These are phyloP conservation scores for Leptogaster cylindrica DNA, from an alignment of 2,888 invertebrate species.

Conservation along the genomic window DNA sequence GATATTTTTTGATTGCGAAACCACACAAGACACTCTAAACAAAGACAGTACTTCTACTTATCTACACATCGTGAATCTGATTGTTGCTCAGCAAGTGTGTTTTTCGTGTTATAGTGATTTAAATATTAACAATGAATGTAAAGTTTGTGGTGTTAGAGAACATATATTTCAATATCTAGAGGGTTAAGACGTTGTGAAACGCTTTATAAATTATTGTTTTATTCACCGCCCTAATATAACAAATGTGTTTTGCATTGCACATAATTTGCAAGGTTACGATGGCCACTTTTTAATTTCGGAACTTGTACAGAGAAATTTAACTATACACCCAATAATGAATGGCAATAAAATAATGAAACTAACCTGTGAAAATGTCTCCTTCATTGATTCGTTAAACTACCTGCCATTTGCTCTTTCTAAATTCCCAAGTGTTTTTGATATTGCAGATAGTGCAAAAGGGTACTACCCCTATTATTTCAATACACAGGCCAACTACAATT, in stretches of 20 bases:
- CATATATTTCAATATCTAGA: background rate
- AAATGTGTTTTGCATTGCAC: slow-evolving; percentile 13
- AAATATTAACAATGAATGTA: background rate
- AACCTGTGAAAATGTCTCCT: slow-evolving; percentile 19
- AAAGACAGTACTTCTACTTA: background rate
- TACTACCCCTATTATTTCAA: slow-evolving; percentile 36
- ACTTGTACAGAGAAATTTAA: slow-evolving; percentile 16
- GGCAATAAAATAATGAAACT: slow-evolving; percentile 26
- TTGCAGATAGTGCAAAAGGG: slow-evolving; percentile 24
- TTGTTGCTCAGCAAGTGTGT: background rate
- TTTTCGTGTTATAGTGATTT: background rate
- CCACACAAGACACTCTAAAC: background rate
- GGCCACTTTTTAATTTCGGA: slow-evolving; percentile 29
- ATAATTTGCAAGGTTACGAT: slow-evolving; percentile 26
- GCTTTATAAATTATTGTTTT: slow-evolving; percentile 9
- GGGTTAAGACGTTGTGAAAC: background rate
- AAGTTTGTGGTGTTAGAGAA: background rate
- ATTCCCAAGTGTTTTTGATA: slow-evolving; percentile 34
- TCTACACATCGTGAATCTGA: background rate
- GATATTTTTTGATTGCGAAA: slow-evolving; percentile 4
- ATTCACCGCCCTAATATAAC: background rate
- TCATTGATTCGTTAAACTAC: slow-evolving; percentile 30
- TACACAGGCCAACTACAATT: slow-evolving; percentile 22
- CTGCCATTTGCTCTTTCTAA: slow-evolving; percentile 20
- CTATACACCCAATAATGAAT: slow-evolving; percentile 36